A percentile compares a stretch with the other conserved stretches of the same genome.
These are phyloP conservation scores for Holcopasites calliopsidis DNA, from an alignment of 1,140 invertebrate species.

Conservation along the genomic window DNA sequence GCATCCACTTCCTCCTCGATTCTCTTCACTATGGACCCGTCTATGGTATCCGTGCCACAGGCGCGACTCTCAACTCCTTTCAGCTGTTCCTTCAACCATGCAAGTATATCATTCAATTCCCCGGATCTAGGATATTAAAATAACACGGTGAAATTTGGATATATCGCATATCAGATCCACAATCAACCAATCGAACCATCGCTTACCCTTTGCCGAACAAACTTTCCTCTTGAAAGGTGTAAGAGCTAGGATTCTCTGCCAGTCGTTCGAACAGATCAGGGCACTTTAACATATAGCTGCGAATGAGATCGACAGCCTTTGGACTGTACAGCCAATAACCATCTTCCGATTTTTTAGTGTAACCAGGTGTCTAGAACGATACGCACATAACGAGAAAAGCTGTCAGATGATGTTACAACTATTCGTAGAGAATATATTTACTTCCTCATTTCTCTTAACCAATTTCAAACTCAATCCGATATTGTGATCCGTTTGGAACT, in stretches of 20 bases:
- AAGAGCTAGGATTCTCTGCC: constrained; percentile 75
- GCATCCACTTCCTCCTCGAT: constrained; percentile 83
- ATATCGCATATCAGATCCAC: not conserved
- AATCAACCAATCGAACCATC: not conserved
- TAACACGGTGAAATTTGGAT: not conserved
- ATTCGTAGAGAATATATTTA: constrained; percentile 65
- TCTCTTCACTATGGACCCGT: constrained; percentile 84
- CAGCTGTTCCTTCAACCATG: constrained; percentile 87
- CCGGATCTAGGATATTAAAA: constrained; percentile 44
- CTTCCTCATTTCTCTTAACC: constrained; percentile 88
- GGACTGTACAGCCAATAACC: constrained; percentile 90
- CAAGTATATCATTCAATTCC: constrained; percentile 82
- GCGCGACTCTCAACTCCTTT: constrained; percentile 81
- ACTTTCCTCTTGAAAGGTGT: constrained; percentile 84
- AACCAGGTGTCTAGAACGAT: constrained; percentile 86
- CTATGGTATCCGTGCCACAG: constrained; percentile 85
- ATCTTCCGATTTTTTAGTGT: constrained; percentile 84
- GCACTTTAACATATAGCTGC: constrained; percentile 85
- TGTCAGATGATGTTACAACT: too few relatives aligned
- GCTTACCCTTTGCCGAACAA: constrained; percentile 83
- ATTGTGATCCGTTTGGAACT: constrained; percentile 83
- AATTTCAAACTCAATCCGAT: constrained; percentile 96
- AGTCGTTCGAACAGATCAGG: constrained; percentile 87
- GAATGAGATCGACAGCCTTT: constrained; percentile 87
- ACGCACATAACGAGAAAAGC: not conserved